Percentiles rank a stretch among this genome's conserved stretches.
phyloP scores from a whole-genome alignment of 2,113 vertebrate species.

The sheep (Ovis aries) region DNA sequence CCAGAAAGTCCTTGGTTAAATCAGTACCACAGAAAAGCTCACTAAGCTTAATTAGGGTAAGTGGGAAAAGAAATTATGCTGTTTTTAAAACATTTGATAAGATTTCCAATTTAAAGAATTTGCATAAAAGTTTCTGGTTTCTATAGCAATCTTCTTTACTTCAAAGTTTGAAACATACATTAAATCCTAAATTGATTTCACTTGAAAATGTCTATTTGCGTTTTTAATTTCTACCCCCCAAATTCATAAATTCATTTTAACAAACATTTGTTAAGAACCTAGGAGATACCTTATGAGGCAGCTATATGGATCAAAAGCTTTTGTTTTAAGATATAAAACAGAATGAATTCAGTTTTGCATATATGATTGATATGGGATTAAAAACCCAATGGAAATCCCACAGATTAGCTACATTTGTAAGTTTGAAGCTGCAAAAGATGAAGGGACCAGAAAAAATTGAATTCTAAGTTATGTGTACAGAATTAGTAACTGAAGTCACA shows the following conservation, averaged over 20 bases:
- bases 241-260: not conserved
- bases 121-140: not conserved
- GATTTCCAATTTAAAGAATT: not conserved
- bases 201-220: not conserved
- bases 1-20: not conserved
- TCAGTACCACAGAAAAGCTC: not conserved
- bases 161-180: not conserved
- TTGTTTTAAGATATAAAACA: not conserved
- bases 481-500: not conserved
- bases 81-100: not conserved
- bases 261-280: not conserved
- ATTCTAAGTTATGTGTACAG: not conserved
- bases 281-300: not conserved
- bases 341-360: not conserved
- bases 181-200: not conserved
- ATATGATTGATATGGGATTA: not conserved
- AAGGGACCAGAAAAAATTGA: not conserved
- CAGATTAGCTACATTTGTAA: not conserved
- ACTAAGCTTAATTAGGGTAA: not conserved
- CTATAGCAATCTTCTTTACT: not conserved
- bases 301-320: not conserved
- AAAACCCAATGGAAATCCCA: not conserved
- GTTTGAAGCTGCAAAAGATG: not conserved
- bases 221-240: not conserved
- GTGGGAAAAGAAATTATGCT: not conserved